A percentile compares a stretch with the other conserved stretches of the same genome.
Conservation (phyloP, 2,797 vertebrate genomes). For the Amblyraja radiata region DNA sequence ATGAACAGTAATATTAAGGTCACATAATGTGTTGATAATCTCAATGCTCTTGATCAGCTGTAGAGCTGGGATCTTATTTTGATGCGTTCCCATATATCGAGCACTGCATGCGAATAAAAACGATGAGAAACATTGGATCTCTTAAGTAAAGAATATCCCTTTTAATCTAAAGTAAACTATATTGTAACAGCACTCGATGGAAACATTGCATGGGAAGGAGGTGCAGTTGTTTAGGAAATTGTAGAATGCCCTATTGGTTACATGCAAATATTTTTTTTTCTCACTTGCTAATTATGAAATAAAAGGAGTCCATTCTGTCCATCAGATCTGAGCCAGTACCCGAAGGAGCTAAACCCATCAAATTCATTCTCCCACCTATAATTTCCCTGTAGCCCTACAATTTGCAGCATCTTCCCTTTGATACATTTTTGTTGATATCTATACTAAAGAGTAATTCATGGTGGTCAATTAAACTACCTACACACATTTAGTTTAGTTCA, state of each 20-base stretch:
- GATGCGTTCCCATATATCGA: not conserved
- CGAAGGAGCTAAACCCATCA: too few species aligned
- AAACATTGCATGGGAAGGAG: not conserved
- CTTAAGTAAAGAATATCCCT: not conserved
- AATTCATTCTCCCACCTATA: too few species aligned
- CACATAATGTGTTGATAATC: not conserved
- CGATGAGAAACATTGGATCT: not conserved
- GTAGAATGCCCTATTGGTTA: not conserved
- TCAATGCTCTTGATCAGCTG: not conserved
- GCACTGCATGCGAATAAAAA: not conserved
- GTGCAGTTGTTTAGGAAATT: not conserved
- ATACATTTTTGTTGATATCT: too few species aligned
- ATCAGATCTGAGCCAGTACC: too few species aligned
- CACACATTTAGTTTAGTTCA: too few species aligned
- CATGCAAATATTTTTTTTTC: not conserved
- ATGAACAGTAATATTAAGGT: not conserved
- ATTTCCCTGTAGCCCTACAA: too few species aligned
- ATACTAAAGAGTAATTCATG: too few species aligned
- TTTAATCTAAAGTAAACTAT: not conserved
- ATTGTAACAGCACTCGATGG: not conserved
- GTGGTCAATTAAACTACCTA: too few species aligned
- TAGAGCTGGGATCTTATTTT: not conserved
- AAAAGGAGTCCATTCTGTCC: too few species aligned
- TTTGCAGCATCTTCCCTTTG: too few species aligned
- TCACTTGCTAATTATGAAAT: too few species aligned